Conservation (phyloP, 2,113 vertebrate genomes). For the Lophius piscatorius region DNA sequence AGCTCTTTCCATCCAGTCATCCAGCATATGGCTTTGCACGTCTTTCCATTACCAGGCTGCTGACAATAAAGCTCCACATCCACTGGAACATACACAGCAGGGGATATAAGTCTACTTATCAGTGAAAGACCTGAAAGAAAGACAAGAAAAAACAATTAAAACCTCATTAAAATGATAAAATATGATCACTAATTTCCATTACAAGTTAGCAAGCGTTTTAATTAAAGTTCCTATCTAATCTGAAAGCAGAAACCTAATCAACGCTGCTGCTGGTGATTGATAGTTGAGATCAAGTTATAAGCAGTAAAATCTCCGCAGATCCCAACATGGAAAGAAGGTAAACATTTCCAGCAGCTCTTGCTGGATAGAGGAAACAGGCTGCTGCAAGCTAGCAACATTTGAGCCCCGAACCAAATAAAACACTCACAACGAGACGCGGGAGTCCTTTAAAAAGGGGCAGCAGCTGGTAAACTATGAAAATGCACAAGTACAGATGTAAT, state of each 20-base stretch:
- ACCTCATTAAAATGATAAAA: background rate
- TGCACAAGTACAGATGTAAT: background rate
- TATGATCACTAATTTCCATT: background rate
- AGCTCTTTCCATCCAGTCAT: conserved; percentile 40
- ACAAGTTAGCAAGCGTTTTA: background rate
- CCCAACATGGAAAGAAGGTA: conserved; percentile 56
- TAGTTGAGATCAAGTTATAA: background rate
- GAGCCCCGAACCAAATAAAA: conserved; percentile 9
- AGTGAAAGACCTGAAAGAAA: conserved; percentile 5
- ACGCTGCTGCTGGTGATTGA: background rate
- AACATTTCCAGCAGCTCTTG: conserved; percentile 61
- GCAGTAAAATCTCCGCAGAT: conserved; percentile 24
- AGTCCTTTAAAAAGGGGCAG: background rate
- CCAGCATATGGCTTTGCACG: conserved; percentile 36
- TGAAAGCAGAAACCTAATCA: background rate
- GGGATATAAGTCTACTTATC: background rate
- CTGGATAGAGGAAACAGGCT: conserved; percentile 65
- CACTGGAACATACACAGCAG: conserved; percentile 28
- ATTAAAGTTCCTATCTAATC: background rate
- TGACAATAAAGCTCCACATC: conserved; percentile 21
- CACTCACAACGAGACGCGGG: conserved; percentile 6
- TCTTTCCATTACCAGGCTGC: conserved; percentile 61
- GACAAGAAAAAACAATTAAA: conserved; percentile 1
- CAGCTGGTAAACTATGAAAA: background rate
- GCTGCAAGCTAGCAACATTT: conserved; percentile 54